Evolutionary conservation across 2,888 invertebrate genomes (phyloP), one percentile per base, ranked within the genome.

Genomic region (Onchidella celtica): DNA sequence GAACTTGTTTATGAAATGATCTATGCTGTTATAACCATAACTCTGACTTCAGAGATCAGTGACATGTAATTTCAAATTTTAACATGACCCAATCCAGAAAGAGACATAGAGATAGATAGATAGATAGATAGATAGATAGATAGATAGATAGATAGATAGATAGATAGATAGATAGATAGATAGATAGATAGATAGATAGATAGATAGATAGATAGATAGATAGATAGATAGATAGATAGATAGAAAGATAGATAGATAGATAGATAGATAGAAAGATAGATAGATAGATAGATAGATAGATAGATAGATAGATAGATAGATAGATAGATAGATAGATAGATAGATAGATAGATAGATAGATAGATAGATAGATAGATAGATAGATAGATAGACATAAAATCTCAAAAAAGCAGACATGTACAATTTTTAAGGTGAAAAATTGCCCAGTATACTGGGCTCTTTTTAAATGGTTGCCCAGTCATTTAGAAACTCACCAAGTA

Each of bases 121-220:
- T n/a, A n/a, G n/a, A n/a, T n/a, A n/a, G n/a, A n/a, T n/a, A n/a
- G 65, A 32, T 65, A 32, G 65, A 32, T 65, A 65, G 65, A 29
- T 65, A 29, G 65, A 32, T 65, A 65, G 32, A 32, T 65, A 32
- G 65, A 32, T 65, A 65, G 65, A 29, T 11, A 65, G 65, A 32
- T 65, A 65, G 65, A 32, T 65, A 65, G 65, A 32, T 65, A 65
- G 65, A 32, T 65, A 65, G 65, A 32, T 65, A 65, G 57, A 57
- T 57, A 57, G 57, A 57, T 57, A 57, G 57, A 57, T 57, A 57
- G 57, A 57, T 57, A 57, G 57, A 57, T 57, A 57, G 57, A 57
- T 57, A 57, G 57, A 57, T 57, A 57, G 57, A 57, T 57, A 57
- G 57, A 57, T 57, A 57, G 57, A 57, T 57, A 57, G 57, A 57